Evolutionary conservation across 2,797 vertebrate genomes (phyloP), one percentile per base, ranked within the genome.

Genomic region (Hoplostethus mediterraneus): DNA sequence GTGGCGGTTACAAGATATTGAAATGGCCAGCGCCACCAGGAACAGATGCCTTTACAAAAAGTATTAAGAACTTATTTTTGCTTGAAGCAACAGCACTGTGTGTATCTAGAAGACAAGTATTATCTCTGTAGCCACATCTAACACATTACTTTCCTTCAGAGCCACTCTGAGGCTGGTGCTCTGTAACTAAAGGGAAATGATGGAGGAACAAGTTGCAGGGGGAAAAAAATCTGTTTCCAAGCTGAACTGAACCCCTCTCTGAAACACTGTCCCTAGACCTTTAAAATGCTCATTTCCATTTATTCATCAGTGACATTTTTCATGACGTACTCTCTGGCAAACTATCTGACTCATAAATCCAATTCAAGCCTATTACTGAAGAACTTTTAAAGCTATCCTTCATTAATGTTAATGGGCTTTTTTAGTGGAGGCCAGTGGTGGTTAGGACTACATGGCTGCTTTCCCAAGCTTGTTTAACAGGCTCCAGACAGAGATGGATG

Each of bases 371-470:
- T 90, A 92, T 94, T 92, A 93, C 90, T 76, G 86, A 67, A 93
- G 92, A 94, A 93, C 91, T 92, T 94, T 93, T 92, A 94, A 93
- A 93, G 91, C 87, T 93, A 93, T 92, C 90, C 90, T 94, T 95
- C 94, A 93, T 95, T 94, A 94, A 94, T 93, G 93, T 93, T 94
- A 94, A 94, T 94, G 90, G 85, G 63, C 6, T 75, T 92, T 93
- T 94, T 94, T 92, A 93, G 91, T 92, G 84, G 90, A 86, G 89
- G 91, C 90, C 92, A 93, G 89, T 92, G 87, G 85, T 94, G 92
- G 91, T 94, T 93, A 94, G 91, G 86, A 86, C 89, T 92, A 94
- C 90, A 93, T 92, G 94, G 93, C 93, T 90, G 86, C 89, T 89
- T 91, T 95, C 93, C 93, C 94, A 90, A 92, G 91, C 88, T 92